Evolutionary conservation across 1,140 invertebrate genomes (phyloP), one percentile per base, ranked within the genome.

Genomic region (Dendrolimus punctatus): DNA sequence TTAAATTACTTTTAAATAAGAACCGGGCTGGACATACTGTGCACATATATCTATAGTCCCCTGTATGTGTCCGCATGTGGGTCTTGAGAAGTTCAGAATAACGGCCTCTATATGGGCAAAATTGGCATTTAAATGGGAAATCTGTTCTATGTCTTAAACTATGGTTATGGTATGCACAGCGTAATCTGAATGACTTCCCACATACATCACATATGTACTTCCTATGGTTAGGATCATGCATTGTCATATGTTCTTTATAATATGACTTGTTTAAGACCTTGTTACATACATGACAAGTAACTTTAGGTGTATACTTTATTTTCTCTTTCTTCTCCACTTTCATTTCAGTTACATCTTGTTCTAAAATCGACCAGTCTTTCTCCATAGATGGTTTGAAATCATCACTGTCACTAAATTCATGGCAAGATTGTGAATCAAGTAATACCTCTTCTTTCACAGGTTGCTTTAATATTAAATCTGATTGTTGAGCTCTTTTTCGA

Each of bases 11-110:
- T 53, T 85, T 87, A 55, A 87, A 88, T 5, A 87, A 63, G 55
- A 88, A 90, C 46, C 80, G 63, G 41, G 88, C 88, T 2, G 79
- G 78, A 55, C 88, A 90, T 69, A 87, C 75, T 39, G 88, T 84
- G 62, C 88, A 90, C 75, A 80, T 76, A 49, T 89, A 90, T 39
- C 81, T 76, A 48, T 82, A 88, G 65, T 85, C 88, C 51, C 80
- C 83, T 44, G 82, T 87, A 51, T 89, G 88, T 5, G 77, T 83
- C 45, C 85, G 64, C 78, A 88, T 87, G 54, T 89, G 89, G 39
- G 76, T 84, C 60, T 80, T 87, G n/a, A 89, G 58, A 4, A 78
- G 51, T 48, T 75, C 74, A 5, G 60, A 65, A 64, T 80, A 80
- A 51, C 72, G 66, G 36, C 70, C 80, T 59, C 69, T 71, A 46